Evolutionary conservation across 2,888 invertebrate genomes (phyloP), one percentile per base, ranked within the genome.

Genomic region (Torymus texanus): DNA sequence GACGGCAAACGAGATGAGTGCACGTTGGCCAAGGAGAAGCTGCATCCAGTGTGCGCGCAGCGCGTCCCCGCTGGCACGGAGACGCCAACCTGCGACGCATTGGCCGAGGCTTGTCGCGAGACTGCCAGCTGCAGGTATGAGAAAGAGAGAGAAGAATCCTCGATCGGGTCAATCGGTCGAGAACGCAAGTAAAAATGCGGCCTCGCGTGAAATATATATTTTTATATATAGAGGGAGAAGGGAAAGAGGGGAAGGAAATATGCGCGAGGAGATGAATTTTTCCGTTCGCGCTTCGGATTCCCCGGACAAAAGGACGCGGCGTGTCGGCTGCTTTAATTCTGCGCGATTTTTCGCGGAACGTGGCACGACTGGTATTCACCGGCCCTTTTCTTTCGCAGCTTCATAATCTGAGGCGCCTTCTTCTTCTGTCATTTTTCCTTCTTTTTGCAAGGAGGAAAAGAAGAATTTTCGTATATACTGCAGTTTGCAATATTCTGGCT

Each of bases 31-130:
- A 97, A 97, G 91, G 96, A 97, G 90, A 95, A 95, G 88, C 93
- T 97, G 82, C 97, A 97, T 91, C 97, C 97, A 12, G 93, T 94
- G 65, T 97, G 97, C 90, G 97, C 97, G 71, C 96, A 96, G 91
- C 93, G 96, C 78, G 93, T 94, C 79, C 59, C 77, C 4, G 93
- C 94, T 67, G 92, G 94, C 79, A 92, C 92, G 72, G 94, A 95
- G 67, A 94, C 95, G 84, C 97, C 97, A n/a, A 95, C 96, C 75
- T 97, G 97, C 91, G 95, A 97, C 87, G 94, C 94, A 80, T 92
- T 97, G 62, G 96, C 97, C 50, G 95, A 96, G 87, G 93, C 93
- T 85, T 97, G 97, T 91, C 93, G 95, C 83, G 95, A 95, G 87
- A 95, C 95, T 87, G 93, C 93, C 70, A 94, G 94, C 85, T 97